Evolutionary conservation across 2,113 vertebrate species (phyloP), one percentile per base, ranked within the genome.

Genomic region (Lampris incognitus): DNA sequence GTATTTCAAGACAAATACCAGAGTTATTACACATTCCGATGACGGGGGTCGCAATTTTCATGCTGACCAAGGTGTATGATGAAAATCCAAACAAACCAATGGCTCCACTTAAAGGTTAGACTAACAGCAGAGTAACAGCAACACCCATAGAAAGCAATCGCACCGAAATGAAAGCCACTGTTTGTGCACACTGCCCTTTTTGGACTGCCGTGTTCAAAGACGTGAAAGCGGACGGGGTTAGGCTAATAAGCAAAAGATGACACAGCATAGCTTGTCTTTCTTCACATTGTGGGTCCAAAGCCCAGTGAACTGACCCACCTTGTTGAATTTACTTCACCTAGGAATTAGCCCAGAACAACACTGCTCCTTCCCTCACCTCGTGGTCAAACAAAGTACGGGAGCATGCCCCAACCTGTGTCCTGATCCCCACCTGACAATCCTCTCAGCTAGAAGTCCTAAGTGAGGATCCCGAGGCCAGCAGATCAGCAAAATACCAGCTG

Each of bases 11-110:
- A 78, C 59, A 82, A 89, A 92, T 82, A 85, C 72, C 84, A 66
- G 39, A 71, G 70, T 85, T 85, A 89, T 91, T 87, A 81, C 60
- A 87, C 81, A 92, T 85, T 85, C 83, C 85, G 79, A 9, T 69
- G 80, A 85, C 36, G 63, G 55, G 72, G 42, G 42, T 67, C 66
- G 36, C 6, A 2, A 79, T 65, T 58, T 60, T 48, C 60, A 10
- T 8, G 60, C 60, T 37, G 59, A 88, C 71, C 76, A 83, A 80
- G 83, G 69, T 42, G 58, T 10, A 67, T n/a, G 68, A 64, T 60
- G 3, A 56, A 82, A 83, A 73, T 57, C 64, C 24, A 85, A 89
- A 91, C 74, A 80, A 6, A 84, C 76, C 62, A 11, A 66, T 59
- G 68, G 75, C 66, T 75, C 66, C 76, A 74, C 72, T 66, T 40